A percentile compares a stretch with the other conserved stretches of the same genome.
Evolutionary conservation across 2,888 invertebrate genomes (phyloP).

Genomic region (Celastrina argiolus): DNA sequence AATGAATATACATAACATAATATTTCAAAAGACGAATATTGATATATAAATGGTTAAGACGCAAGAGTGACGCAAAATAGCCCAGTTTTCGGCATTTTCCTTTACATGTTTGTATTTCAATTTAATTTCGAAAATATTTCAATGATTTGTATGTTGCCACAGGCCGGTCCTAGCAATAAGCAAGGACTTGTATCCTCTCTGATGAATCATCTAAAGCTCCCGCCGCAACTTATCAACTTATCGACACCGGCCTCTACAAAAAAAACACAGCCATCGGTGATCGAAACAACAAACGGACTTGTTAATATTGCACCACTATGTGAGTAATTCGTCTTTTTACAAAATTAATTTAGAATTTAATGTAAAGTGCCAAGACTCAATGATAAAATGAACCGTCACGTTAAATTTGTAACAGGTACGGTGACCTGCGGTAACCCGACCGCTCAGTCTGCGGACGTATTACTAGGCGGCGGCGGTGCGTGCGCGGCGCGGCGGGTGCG

Average conservation of each 20-base stretch:
- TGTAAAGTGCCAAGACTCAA: no score
- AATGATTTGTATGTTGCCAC: slow-evolving; percentile 17
- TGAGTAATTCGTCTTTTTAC: slow-evolving; percentile 55
- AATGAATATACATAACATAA: no score
- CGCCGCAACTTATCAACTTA: slow-evolving; percentile 70
- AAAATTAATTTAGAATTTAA: no score
- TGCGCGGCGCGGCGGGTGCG: slow-evolving; percentile 89
- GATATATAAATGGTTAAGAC: no score
- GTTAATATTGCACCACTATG: slow-evolving; percentile 95
- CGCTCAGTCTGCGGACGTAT: slow-evolving; percentile 92
- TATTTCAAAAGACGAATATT: no score
- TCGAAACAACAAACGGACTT: slow-evolving; percentile 85
- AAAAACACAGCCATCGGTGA: slow-evolving; percentile 65
- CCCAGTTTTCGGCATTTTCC: no score
- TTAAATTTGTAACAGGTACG: slow-evolving; percentile 60
- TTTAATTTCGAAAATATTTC: not conserved
- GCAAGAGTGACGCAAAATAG: no score
- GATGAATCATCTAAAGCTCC: slow-evolving; percentile 80
- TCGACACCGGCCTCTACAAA: slow-evolving; percentile 70
- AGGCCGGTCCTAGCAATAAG: slow-evolving; percentile 82
- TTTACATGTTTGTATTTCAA: not conserved
- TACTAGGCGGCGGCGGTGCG: slow-evolving; percentile 87
- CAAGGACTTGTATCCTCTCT: slow-evolving; percentile 82
- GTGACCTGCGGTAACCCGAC: slow-evolving; percentile 90
- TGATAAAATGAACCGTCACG: no score